Evolutionary conservation across 2,113 vertebrate species (phyloP).

Genomic region (western clawed frog (Xenopus tropicalis)): UCB_Xtro_10.0 CM004449.2:34041001-34041500

Average conservation of each 20-base stretch:
- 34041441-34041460: conserved; percentile 36
- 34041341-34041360: conserved; percentile 42
- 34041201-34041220: conserved; percentile 37
- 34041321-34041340: conserved; percentile 44
- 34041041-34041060: not conserved
- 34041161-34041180: conserved; percentile 29
- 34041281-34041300: conserved; percentile 38
- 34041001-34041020: no score
- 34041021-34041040: not conserved
- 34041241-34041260: conserved; percentile 30
- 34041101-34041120: conserved; percentile 20
- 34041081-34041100: conserved; percentile 36
- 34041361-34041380: conserved; percentile 26
- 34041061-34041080: conserved; percentile 2
- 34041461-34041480: conserved; percentile 41
- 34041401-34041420: conserved; percentile 32
- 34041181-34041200: conserved; percentile 13
- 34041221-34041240: conserved; percentile 38
- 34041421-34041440: conserved; percentile 34
- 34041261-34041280: conserved; percentile 38
- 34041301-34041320: conserved; percentile 41
- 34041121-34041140: conserved; percentile 18
- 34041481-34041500: conserved; percentile 11
- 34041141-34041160: conserved; percentile 34
- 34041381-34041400: conserved; percentile 41